Percentiles rank a stretch among this genome's conserved stretches.
These are phyloP conservation scores for Scaptomyza cyrtandrae DNA, from an alignment of 2,888 invertebrate genomes.

Conservation along the genomic window DNA sequence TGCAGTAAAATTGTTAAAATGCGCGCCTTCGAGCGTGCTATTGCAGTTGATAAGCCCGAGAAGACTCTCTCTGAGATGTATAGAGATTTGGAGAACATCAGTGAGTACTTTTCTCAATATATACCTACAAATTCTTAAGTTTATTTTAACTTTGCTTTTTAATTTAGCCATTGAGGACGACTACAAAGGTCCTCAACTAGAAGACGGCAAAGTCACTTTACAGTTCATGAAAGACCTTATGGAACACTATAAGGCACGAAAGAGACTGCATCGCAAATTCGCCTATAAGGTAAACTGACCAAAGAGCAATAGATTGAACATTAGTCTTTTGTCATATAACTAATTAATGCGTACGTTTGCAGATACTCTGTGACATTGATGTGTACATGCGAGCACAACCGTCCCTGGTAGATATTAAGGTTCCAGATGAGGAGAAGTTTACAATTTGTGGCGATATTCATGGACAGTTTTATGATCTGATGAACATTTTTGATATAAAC, in stretches of 20 bases:
- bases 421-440: constrained; percentile 95
- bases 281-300: constrained; percentile 92
- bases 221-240: constrained; percentile 95
- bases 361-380: constrained; percentile 97
- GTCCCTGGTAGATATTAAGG: constrained; percentile 94
- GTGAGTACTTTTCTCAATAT: constrained; percentile 85
- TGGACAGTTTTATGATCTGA: constrained; percentile 98
- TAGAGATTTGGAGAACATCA: constrained; percentile 94
- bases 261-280: constrained; percentile 97
- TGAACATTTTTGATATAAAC: constrained; percentile 98
- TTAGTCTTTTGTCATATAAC: not conserved
- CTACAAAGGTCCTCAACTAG: constrained; percentile 95
- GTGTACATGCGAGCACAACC: constrained; percentile 92
- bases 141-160: constrained; percentile 14
- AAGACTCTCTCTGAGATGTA: constrained; percentile 93
- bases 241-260: constrained; percentile 95
- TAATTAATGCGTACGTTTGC: not conserved
- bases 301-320: not conserved
- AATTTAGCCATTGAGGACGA: constrained; percentile 95
- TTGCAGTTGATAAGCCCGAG: constrained; percentile 95
- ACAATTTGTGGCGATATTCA: constrained; percentile 99
- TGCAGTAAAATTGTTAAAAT: constrained; percentile 98
- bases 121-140: not conserved
- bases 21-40: constrained; percentile 98
- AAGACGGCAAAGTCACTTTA: constrained; percentile 94